Evolutionary conservation across 2,113 vertebrate species (phyloP), one percentile per base, ranked within the genome.

Genomic region (Aegotheles bennettii): DNA sequence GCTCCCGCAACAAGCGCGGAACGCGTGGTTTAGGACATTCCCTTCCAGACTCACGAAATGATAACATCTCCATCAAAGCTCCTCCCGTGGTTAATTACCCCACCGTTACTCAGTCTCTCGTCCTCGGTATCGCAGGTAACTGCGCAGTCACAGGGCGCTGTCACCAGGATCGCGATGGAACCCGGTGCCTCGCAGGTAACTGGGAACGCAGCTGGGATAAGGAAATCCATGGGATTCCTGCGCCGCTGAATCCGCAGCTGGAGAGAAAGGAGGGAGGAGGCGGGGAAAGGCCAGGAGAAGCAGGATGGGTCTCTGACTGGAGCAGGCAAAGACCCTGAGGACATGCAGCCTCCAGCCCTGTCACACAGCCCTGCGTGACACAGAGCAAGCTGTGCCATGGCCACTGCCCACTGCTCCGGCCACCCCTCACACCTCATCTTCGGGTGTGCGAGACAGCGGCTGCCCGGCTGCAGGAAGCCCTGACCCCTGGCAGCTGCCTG

Each of bases 311-410:
- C 48, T 10, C 36, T 5, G 53, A 29, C 3, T 4, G 4, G n/a
- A 45, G 28, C 68, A 65, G n/a, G 16, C 36, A 65, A 40, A 65
- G 56, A 31, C 17, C n/a, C 28, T 0, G 0, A 19, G 29, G 43
- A 40, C 25, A 4, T 0, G 1, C 3, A 16, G 71, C 29, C 57
- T 29, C 38, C 31, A 14, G 29, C 60, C 47, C 38, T 10, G 1
- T 3, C 33, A 11, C 61, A 6, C 19, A 36, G 54, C 51, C 61
- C 71, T 2, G 42, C 1, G 23, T 12, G 50, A 43, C 7, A 7
- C 25, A 8, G 1, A 51, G 54, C 3, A 8, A 47, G n/a, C 25
- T 1, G 0, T 1, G 4, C 11, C 31, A 5, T 0, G 26, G 42
- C 56, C 4, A 5, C 33, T 11, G 9, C 13, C 42, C 10, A 15